Evolutionary conservation across 2,797 vertebrate genomes (phyloP).

Genomic region (Spinus olivaceus): DNA sequence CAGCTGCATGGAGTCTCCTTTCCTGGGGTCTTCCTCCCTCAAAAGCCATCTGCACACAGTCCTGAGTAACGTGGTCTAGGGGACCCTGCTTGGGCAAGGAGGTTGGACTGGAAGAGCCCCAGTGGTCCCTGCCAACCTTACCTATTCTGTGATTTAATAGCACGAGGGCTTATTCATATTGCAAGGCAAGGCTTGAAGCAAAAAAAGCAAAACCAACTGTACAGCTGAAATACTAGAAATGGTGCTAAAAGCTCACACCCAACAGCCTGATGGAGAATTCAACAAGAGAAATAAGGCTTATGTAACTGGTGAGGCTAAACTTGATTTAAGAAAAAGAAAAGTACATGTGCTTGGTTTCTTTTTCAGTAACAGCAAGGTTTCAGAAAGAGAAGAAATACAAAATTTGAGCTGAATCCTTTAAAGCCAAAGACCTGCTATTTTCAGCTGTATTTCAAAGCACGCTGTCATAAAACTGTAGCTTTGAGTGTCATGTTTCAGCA

Average conservation of each 20-base stretch:
- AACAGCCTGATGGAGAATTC: neutral
- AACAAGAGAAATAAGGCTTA: neutral
- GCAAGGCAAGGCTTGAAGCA: neutral
- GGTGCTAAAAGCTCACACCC: neutral
- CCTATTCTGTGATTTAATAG: neutral
- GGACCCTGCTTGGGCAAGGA: neutral
- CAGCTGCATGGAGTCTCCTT: neutral
- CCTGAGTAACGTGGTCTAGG: rapidly evolving
- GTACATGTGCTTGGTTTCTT: neutral
- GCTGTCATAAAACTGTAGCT: neutral
- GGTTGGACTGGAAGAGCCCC: neutral
- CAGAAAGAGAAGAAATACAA: neutral
- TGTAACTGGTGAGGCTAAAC: neutral
- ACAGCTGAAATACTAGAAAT: neutral
- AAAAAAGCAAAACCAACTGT: neutral
- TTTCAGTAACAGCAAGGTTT: neutral
- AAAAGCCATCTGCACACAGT: neutral
- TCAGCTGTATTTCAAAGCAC: neutral
- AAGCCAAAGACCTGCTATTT: neutral
- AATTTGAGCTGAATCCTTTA: neutral
- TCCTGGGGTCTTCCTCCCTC: neutral
- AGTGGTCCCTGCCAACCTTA: neutral
- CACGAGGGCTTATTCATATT: neutral
- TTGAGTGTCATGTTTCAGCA: neutral
- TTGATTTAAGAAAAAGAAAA: neutral